These are phyloP conservation scores for Zele albiditarsus DNA, from an alignment of 2,888 invertebrate genomes.

Conservation along the genomic window DNA sequence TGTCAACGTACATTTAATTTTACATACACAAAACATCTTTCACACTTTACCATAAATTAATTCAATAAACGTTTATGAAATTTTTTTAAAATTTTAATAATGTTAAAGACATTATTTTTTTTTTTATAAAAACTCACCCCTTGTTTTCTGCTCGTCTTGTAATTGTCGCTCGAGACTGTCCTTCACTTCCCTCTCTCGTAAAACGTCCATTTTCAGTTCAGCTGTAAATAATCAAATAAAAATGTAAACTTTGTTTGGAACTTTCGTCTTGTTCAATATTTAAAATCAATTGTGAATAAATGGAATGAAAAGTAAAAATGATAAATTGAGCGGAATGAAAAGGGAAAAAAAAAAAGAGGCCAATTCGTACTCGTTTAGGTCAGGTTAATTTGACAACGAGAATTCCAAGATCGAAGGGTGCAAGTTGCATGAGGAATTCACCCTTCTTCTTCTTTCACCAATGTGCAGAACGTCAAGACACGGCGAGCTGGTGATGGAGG, in stretches of 20 bases:
- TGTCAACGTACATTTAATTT: too few relatives aligned
- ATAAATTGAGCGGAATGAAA: neutral
- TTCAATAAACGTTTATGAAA: too few relatives aligned
- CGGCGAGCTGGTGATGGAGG: constrained; percentile 51
- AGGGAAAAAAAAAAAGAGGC: constrained; percentile 36
- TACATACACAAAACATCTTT: too few relatives aligned
- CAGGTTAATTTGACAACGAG: constrained; percentile 64
- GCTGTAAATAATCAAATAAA: constrained; percentile 77
- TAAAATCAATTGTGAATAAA: neutral
- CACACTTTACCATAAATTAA: too few relatives aligned
- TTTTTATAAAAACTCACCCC: constrained; percentile 82
- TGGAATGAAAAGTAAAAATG: neutral
- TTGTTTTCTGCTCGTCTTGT: constrained; percentile 93
- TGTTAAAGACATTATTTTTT: constrained; percentile 7
- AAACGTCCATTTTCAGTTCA: constrained; percentile 95
- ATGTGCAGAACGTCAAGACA: constrained; percentile 32
- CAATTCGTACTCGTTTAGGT: constrained; percentile 51
- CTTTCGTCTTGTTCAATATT: too few relatives aligned
- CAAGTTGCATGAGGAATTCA: neutral
- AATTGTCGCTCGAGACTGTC: constrained; percentile 95
- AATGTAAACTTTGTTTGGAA: neutral
- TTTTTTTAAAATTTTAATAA: neutral
- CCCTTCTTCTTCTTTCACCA: constrained; percentile 20
- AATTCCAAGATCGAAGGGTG: constrained; percentile 45
- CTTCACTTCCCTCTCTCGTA: constrained; percentile 93